These are phyloP conservation scores for Parnassius smintheus DNA, from an alignment of 2,888 invertebrate genomes.

Conservation along the genomic window DNA sequence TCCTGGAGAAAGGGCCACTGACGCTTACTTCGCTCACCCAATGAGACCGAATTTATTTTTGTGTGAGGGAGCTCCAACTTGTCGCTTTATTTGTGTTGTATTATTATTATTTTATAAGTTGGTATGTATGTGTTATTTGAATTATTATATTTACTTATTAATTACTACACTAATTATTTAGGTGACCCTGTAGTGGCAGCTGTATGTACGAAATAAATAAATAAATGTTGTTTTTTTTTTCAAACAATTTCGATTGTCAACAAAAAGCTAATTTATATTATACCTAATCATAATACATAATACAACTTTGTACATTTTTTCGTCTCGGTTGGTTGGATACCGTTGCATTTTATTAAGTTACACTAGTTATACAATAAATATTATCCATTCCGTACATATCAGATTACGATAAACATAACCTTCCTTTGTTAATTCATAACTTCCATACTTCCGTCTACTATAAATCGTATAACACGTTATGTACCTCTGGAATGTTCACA, in stretches of 20 bases:
- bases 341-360: constrained; percentile 16
- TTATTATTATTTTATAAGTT: too few relatives aligned
- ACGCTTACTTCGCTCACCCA: too few relatives aligned
- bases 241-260: background rate
- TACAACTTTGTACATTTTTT: background rate
- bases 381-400: constrained; percentile 13
- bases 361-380: constrained; percentile 20
- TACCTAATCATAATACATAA: background rate
- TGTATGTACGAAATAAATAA: too few relatives aligned
- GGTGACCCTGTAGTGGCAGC: too few relatives aligned
- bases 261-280: background rate
- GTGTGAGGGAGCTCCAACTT: too few relatives aligned
- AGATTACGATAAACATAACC: constrained; percentile 14
- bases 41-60: too few relatives aligned
- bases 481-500: background rate
- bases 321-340: constrained; percentile 4
- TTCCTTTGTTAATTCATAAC: constrained; percentile 10
- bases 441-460: constrained; percentile 3
- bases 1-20: too few relatives aligned
- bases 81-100: too few relatives aligned
- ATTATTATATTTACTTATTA: too few relatives aligned
- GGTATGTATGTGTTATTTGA: too few relatives aligned
- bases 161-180: too few relatives aligned
- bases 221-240: too few relatives aligned
- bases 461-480: background rate